Base-by-base conservation (phyloP, 2,888 invertebrate genomes). In the Erannis defoliaria region DNA sequence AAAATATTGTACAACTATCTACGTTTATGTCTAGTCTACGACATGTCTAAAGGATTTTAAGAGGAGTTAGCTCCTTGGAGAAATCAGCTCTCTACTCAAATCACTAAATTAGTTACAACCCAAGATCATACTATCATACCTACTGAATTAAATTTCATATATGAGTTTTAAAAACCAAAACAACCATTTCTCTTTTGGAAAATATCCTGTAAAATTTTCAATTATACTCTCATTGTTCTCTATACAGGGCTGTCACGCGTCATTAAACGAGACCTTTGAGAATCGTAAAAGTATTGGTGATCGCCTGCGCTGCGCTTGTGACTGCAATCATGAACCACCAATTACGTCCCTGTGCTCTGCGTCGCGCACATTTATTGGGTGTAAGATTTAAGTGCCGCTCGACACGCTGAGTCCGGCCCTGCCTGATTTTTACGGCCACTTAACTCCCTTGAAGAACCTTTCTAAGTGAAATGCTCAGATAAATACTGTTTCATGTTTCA, bases 351-450 rank as follows among this genome's bases (percentile, higher is more conserved):
- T 80, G 79, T 78, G 80, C 83, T 77, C 77, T 65, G 81, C 81
- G 84, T 83, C 86, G 82, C 83, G 88, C 83, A 87, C 86, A 87
- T 92, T 92, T 91, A 92, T 92, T 93, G 92, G 92, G 90, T 90
- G 90, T 85, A 90, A 88, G 84, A 88, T 90, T 91, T 91, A 91
- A 91, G 90, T 93, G 91, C 86, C 86, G 85, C 83, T 87, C 87
- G 88, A 86, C 90, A 89, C 89, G 88, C 82, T 73, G 80, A 80
- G 78, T 82, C 80, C 78, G 80, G 79, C 75, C 81, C 84, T 82
- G 85, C 84, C 82, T 80, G 82, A 85, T 88, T 89, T 88, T 90
- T 86, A 91, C 86, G 81, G 85, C 84, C 84, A 84, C 84, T 87
- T 85, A 84, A 81, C 75, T 75, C 68, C 66, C 73, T 75, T 62